phyloP scores from a whole-genome alignment of 1,140 invertebrate genomes.

The Idris sp. region DNA sequence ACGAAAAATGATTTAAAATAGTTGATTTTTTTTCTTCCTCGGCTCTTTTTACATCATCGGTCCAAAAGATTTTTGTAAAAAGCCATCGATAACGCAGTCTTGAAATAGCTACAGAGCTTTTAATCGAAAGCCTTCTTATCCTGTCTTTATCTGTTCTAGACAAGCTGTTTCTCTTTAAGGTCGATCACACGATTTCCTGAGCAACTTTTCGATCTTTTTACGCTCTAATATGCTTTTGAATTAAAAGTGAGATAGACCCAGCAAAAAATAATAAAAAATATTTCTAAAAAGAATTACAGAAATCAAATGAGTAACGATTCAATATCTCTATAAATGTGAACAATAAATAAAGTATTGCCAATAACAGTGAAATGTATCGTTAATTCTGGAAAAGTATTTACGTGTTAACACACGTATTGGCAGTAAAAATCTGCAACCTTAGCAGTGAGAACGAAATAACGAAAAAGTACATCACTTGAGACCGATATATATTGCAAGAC shows the following conservation, averaged over 20 bases:
- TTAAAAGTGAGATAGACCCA: too few species aligned
- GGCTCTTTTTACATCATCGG: background rate
- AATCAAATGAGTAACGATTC: constrained; percentile 26
- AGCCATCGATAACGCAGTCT: constrained; percentile 9
- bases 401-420: too few species aligned
- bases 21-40: constrained; percentile 3
- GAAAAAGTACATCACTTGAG: too few species aligned
- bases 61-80: constrained; percentile 14
- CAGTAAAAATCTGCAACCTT: too few species aligned
- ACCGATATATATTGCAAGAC: too few species aligned
- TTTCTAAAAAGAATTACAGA: constrained; percentile 23
- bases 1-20: background rate
- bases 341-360: too few species aligned
- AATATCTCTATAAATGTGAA: too few species aligned
- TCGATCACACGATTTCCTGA: constrained; percentile 25
- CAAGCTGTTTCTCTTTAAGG: constrained; percentile 51
- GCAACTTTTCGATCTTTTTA: constrained; percentile 15
- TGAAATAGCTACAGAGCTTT: constrained; percentile 7
- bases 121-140: constrained; percentile 47
- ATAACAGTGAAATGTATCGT: too few species aligned
- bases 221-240: constrained; percentile 31
- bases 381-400: too few species aligned
- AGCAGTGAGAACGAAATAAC: too few species aligned
- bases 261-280: too few species aligned
- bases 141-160: constrained; percentile 23